Evolutionary conservation across 2,888 invertebrate genomes (phyloP).

Genomic region (Macropis europaea): DNA sequence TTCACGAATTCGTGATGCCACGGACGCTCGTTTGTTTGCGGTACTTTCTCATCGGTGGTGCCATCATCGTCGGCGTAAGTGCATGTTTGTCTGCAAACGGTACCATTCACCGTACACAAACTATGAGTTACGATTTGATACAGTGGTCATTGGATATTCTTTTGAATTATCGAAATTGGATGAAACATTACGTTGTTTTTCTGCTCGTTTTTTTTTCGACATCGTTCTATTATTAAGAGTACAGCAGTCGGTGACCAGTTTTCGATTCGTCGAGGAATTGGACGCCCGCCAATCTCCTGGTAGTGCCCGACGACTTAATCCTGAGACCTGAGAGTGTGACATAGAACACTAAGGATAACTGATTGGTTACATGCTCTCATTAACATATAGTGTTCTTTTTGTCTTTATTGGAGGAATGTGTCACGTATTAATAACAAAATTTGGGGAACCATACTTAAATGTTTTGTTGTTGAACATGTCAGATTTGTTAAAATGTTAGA

Average conservation of each 20-base stretch:
- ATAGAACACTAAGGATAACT: too few relatives aligned
- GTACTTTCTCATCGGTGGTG: conserved; percentile 67
- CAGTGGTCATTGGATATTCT: not conserved
- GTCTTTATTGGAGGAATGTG: too few relatives aligned
- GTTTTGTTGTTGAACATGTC: too few relatives aligned
- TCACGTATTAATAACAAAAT: too few relatives aligned
- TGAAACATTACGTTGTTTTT: not conserved
- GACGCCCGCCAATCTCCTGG: conserved; percentile 31
- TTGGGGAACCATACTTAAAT: too few relatives aligned
- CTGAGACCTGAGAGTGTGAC: too few relatives aligned
- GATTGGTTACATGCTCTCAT: too few relatives aligned
- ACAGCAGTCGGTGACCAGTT: conserved; percentile 15
- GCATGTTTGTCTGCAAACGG: not conserved
- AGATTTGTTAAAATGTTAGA: too few relatives aligned
- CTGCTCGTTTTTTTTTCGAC: not conserved
- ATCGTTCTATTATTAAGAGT: conserved; percentile 47
- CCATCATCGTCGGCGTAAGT: conserved; percentile 71
- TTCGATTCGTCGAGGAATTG: conserved; percentile 32
- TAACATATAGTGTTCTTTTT: too few relatives aligned
- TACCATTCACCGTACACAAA: not conserved
- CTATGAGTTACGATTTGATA: not conserved
- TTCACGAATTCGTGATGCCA: conserved; percentile 58
- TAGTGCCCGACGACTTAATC: too few relatives aligned
- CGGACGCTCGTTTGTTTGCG: conserved; percentile 65
- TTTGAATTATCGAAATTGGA: not conserved